A percentile compares a stretch with the other conserved stretches of the same genome.
phyloP scores from a whole-genome alignment of 2,797 vertebrate genomes.

The Chrosomus eos region DNA sequence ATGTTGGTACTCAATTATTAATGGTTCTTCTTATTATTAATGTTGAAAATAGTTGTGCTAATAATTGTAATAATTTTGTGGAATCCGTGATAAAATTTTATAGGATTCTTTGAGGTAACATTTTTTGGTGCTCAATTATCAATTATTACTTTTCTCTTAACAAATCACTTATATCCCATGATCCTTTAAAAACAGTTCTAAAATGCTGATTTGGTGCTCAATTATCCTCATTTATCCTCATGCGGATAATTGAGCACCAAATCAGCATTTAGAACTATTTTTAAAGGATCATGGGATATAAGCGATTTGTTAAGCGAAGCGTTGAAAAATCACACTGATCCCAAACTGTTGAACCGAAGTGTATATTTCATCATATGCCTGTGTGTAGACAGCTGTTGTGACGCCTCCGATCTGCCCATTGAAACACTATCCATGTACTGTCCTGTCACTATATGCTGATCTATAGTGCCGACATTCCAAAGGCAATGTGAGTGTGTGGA shows the following conservation, averaged over 20 bases:
- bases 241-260: too few relatives aligned
- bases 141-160: background rate
- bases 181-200: background rate
- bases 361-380: background rate
- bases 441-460: constrained; percentile 36
- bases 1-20: too few relatives aligned
- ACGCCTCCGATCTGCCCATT: constrained; percentile 38
- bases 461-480: constrained; percentile 16
- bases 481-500: constrained; percentile 26
- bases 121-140: too few relatives aligned
- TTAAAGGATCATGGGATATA: background rate
- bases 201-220: background rate
- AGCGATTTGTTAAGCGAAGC: background rate
- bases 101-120: too few relatives aligned
- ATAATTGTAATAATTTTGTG: too few relatives aligned
- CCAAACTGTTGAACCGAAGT: background rate
- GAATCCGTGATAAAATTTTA: too few relatives aligned
- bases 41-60: too few relatives aligned
- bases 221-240: background rate
- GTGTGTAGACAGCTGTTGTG: constrained; percentile 21
- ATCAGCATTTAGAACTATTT: background rate
- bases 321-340: background rate
- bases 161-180: background rate
- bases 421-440: constrained; percentile 49
- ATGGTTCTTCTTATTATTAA: too few relatives aligned